Conservation (phyloP, 2,888 invertebrate species). For the Dasypolia templi region DNA sequence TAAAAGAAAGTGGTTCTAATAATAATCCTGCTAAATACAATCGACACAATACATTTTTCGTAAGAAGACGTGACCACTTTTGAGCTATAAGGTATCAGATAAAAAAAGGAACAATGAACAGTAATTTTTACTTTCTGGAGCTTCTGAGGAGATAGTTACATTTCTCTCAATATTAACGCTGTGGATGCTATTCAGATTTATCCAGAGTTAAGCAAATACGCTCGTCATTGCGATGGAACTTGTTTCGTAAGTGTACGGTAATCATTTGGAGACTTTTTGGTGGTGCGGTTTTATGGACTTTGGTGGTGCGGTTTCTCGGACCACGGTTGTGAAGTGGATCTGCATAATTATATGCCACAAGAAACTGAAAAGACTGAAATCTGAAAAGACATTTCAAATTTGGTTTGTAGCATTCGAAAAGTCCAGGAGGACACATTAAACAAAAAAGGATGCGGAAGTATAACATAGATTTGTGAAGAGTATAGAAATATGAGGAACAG, state of each 20-base stretch:
- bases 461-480: no score
- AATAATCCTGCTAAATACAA: slow-evolving; percentile 39
- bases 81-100: not conserved
- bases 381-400: slow-evolving; percentile 14
- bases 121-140: not conserved
- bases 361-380: not conserved
- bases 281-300: not conserved
- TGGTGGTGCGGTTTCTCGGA: not conserved
- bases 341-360: not conserved
- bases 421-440: not conserved
- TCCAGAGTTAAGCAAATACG: not conserved
- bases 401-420: not conserved
- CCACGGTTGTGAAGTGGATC: not conserved
- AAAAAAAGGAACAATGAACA: not conserved
- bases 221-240: not conserved
- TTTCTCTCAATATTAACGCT: not conserved
- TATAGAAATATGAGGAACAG: no score
- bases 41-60: not conserved
- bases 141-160: not conserved
- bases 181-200: not conserved
- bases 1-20: slow-evolving; percentile 13
- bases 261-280: not conserved
- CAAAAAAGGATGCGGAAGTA: not conserved
- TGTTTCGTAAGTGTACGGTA: not conserved
- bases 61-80: not conserved